These are phyloP conservation scores for Scaptomyza flava DNA, from an alignment of 2,888 invertebrate genomes.

Conservation along the genomic window DNA sequence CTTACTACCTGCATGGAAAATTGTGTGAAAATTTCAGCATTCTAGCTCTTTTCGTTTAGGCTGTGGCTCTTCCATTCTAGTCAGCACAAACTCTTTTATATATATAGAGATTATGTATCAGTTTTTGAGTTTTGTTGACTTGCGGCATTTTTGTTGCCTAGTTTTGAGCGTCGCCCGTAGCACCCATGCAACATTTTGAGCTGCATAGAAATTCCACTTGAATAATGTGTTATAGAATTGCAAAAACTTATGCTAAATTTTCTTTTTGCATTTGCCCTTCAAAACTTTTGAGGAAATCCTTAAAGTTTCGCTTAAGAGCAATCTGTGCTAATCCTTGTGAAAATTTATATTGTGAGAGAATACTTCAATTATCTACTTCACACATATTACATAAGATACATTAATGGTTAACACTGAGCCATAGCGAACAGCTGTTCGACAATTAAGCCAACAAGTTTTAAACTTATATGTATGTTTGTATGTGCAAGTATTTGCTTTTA, in stretches of 20 bases:
- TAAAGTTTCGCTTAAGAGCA: neutral
- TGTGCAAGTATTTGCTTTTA: neutral
- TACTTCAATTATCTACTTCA: neutral
- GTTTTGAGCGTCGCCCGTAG: conserved; percentile 36
- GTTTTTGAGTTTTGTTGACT: conserved; percentile 15
- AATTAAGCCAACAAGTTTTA: neutral
- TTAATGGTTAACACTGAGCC: too few relatives aligned
- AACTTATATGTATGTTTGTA: neutral
- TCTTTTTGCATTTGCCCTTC: neutral
- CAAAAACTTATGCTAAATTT: conserved; percentile 14
- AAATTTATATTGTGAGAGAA: neutral
- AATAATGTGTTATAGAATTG: conserved; percentile 17
- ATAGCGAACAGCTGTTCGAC: neutral
- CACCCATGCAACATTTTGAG: conserved; percentile 12
- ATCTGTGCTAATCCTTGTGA: neutral
- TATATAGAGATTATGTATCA: neutral
- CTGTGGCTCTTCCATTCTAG: too few relatives aligned
- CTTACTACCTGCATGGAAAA: too few relatives aligned
- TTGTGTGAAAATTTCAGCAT: too few relatives aligned
- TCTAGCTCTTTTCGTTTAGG: too few relatives aligned
- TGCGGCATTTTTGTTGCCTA: conserved; percentile 46
- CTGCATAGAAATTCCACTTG: conserved; percentile 24
- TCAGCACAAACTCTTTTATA: too few relatives aligned
- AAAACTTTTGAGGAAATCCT: neutral
- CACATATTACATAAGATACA: too few relatives aligned